Conservation (phyloP, 2,113 vertebrate species). For the Ameiurus melas region DNA sequence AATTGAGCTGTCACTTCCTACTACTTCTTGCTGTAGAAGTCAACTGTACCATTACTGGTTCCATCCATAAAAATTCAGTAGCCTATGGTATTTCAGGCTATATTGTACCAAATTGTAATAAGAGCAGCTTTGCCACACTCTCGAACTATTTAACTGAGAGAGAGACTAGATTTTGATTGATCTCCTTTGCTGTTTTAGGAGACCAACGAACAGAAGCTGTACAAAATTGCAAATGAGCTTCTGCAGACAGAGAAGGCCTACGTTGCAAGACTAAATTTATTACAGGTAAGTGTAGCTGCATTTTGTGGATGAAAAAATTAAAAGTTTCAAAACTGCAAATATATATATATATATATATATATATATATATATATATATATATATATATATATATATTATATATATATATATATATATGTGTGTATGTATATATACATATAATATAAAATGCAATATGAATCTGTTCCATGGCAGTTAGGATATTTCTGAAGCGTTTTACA, state of each 20-base stretch:
- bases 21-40: not conserved
- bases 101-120: not conserved
- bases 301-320: too few species aligned
- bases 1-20: not conserved
- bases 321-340: not conserved
- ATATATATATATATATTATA: too few species aligned
- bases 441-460: not conserved
- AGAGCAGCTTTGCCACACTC: not conserved
- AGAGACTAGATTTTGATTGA: conserved; percentile 23
- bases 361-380: too few species aligned
- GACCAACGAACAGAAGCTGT: conserved; percentile 91
- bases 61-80: not conserved
- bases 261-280: conserved; percentile 84
- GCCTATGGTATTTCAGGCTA: not conserved
- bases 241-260: conserved; percentile 94
- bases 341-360: too few species aligned
- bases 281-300: conserved; percentile 69
- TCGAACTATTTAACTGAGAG: not conserved
- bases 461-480: too few species aligned
- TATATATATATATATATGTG: too few species aligned
- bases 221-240: conserved; percentile 95
- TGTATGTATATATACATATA: too few species aligned
- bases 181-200: conserved; percentile 72
- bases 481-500: not conserved
- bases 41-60: too few species aligned